Base-by-base conservation (phyloP, 2,888 invertebrate genomes). In the Calliphora vomitoria region DNA sequence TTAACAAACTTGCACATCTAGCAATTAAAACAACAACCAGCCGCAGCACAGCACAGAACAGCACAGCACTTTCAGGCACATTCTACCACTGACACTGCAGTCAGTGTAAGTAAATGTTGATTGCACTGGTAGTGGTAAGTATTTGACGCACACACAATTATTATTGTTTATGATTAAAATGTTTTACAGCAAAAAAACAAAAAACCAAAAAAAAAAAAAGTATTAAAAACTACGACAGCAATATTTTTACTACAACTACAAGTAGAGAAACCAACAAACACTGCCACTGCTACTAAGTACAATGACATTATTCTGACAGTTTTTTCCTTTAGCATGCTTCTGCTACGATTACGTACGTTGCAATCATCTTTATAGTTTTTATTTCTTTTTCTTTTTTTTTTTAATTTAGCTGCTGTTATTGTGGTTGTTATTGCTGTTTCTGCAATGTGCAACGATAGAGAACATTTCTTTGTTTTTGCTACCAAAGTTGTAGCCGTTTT, bases 291-390 rank as follows among this genome's bases (percentile, higher is more conserved):
- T 72, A 72, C 84, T 87, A 89, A 89, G 88, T 86, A 88, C 89
- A 87, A 88, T 88, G 89, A 89, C 89, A 89, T 84, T 88, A 82
- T 81, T 85, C 66, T 88, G 88, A 86, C 88, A 88, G 81, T 80
- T 78, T 66, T 82, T 80, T 44, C 58, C 71, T 62, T 25, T 60
- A 71, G 60, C 6, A 18, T 8, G 25, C 18, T 13, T 62, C 47
- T 13, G 20, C 10, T 58, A 41, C 35, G 62, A 38, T 15, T 18
- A 53, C 20, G 50, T 15, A 35, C 11, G 4, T 64, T 44, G 53
- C 44, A 10, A 44, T 60, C 47, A 69, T 75, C 8, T 74, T 53
- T 25, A 75, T 68, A 74, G 53, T 62, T 72, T 47, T 31, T 64
- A 35, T 69, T 20, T 75, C 69, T 71, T 55, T 69, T 20, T 75